Conservation (phyloP, 2,888 invertebrate genomes). For the Cantharis rufa region DNA sequence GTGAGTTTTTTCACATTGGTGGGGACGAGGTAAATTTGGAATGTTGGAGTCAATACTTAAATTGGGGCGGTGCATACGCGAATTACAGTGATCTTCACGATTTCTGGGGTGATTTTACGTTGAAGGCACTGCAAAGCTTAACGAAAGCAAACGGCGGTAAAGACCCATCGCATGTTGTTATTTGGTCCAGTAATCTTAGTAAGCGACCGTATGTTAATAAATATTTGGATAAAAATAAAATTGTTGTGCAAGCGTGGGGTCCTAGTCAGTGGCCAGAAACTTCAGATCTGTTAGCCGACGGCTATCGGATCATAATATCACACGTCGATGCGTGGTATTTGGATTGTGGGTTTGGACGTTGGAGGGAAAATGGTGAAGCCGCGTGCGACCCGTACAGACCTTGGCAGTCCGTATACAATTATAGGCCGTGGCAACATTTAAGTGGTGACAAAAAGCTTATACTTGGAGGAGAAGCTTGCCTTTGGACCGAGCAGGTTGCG, state of each 20-base stretch:
- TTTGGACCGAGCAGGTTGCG: conserved; percentile 85
- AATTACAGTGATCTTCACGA: conserved; percentile 78
- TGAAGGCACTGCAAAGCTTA: conserved; percentile 65
- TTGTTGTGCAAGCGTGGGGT: conserved; percentile 81
- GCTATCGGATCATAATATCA: conserved; percentile 77
- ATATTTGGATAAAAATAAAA: conserved; percentile 56
- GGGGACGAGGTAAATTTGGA: conserved; percentile 81
- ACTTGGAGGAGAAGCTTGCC: conserved; percentile 79
- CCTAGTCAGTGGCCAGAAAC: conserved; percentile 82
- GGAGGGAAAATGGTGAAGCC: conserved; percentile 82
- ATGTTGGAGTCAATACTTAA: conserved; percentile 69
- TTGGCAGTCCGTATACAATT: conserved; percentile 86
- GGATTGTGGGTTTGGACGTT: conserved; percentile 85
- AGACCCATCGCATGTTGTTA: conserved; percentile 61
- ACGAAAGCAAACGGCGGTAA: conserved; percentile 66
- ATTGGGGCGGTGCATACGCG: conserved; percentile 41
- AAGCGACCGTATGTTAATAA: conserved; percentile 68
- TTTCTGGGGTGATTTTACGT: conserved; percentile 79
- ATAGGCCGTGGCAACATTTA: conserved; percentile 72
- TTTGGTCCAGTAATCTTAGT: conserved; percentile 80
- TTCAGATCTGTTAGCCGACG: conserved; percentile 74
- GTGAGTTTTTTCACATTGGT: conserved; percentile 83
- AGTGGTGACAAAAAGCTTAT: conserved; percentile 55
- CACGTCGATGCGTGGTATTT: conserved; percentile 90
- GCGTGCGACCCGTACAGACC: conserved; percentile 86